Evolutionary conservation across 2,888 invertebrate species (phyloP), one percentile per base, ranked within the genome.

Genomic region (Polydrusus cervinus): DNA sequence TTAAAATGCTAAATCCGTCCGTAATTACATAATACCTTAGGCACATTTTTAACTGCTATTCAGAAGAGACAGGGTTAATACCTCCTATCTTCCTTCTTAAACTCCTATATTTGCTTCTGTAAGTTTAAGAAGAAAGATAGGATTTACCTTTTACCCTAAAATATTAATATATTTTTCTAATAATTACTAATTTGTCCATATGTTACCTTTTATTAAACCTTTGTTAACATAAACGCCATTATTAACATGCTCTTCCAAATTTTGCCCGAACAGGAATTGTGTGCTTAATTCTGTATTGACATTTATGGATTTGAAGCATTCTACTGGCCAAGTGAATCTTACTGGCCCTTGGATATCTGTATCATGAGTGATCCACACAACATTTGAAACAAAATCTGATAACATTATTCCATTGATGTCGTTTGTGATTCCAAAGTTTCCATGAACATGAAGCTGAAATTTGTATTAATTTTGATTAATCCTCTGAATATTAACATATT

Each of bases 221-320:
- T 80, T 82, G 82, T 90, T 86, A n/a, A 89, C 82, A 75, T 87
- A 87, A 13, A 90, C 78, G 0, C 88, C 85, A 76, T 88, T 86
- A 3, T 82, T 77, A 13, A 85, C 80, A 89, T 89, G 89, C 0
- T 86, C 84, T 3, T 79, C 79, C 1, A 89, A 71, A 65, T 86
- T 82, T 68, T 88, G 85, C 1, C 87, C 87, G 79, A 83, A 85
- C 7, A 90, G 78, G 67, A 79, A 81, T 9, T 82, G 75, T 0
- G 87, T 82, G 14, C 77, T 75, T 3, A 90, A 78, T 73, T 87
- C 79, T 0, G 70, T 79, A 71, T 77, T 82, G 20, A 82, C 84
- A 71, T 30, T 79, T 47, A 80, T 64, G 20, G 75, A 64, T 34
- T 83, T 78, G 14, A 75, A 72, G 16, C 86, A 78, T 16, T 78